phyloP scores from a whole-genome alignment of 2,888 invertebrate genomes.

The Pachliopta kotzebuea region DNA sequence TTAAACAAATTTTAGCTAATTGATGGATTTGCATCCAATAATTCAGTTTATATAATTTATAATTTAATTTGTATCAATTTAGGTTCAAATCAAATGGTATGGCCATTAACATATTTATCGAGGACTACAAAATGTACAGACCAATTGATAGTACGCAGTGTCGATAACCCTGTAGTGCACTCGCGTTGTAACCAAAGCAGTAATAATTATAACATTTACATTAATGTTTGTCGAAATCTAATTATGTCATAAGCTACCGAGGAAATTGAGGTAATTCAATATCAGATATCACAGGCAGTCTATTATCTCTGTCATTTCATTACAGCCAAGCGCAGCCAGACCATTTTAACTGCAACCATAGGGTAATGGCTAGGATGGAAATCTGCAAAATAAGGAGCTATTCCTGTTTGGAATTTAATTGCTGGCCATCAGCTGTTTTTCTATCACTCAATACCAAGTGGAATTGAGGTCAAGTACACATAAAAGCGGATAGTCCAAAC shows the following conservation, averaged over 20 bases:
- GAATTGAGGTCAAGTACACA: not conserved
- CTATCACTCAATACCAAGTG: not conserved
- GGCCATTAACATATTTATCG: too few species aligned
- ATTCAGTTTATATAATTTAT: too few species aligned
- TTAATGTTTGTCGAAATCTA: not conserved
- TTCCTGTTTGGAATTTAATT: too few species aligned
- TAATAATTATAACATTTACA: not conserved
- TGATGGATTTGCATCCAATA: too few species aligned
- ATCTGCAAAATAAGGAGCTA: too few species aligned
- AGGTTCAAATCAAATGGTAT: too few species aligned
- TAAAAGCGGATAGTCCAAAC: too few species aligned
- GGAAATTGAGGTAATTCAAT: slow-evolving; percentile 8
- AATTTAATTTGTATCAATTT: too few species aligned
- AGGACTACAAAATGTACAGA: too few species aligned
- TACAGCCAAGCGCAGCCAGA: not conserved
- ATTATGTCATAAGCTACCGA: not conserved
- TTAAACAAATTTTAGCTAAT: too few species aligned
- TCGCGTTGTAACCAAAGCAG: not conserved
- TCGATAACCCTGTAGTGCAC: not conserved
- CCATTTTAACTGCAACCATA: not conserved
- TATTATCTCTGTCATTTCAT: not conserved
- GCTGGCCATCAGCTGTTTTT: too few species aligned
- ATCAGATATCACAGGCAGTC: not conserved
- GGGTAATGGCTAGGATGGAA: not conserved
- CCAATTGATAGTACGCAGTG: too few species aligned